Percentiles rank a stretch among this genome's conserved stretches.
Conservation (phyloP, 2,113 vertebrate genomes). For the Clarias magur region DNA sequence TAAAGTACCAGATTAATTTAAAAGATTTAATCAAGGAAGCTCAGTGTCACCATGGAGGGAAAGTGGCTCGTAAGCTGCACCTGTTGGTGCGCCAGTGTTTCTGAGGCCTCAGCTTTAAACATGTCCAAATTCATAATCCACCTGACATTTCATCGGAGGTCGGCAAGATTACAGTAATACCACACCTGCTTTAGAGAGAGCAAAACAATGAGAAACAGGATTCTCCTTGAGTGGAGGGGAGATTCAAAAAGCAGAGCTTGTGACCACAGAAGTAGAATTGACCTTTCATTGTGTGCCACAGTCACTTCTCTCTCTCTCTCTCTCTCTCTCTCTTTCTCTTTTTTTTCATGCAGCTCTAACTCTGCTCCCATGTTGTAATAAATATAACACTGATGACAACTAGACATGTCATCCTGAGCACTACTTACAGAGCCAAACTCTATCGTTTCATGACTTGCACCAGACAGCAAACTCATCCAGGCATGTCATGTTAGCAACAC, state of each 20-base stretch:
- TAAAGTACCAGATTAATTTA: not conserved
- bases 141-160: slow-evolving; percentile 49
- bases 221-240: not conserved
- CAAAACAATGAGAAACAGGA: slow-evolving; percentile 33
- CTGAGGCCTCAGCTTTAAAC: slow-evolving; percentile 6
- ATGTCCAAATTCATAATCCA: slow-evolving; percentile 45
- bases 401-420: slow-evolving; percentile 15
- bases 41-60: slow-evolving; percentile 10
- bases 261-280: slow-evolving; percentile 11
- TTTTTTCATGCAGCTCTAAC: not conserved
- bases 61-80: slow-evolving; percentile 5
- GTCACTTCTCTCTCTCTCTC: not conserved
- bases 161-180: slow-evolving; percentile 31
- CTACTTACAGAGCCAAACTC: not conserved
- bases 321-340: not conserved
- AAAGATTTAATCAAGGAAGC: not conserved
- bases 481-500: slow-evolving; percentile 1
- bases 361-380: not conserved
- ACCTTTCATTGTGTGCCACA: not conserved
- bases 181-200: not conserved
- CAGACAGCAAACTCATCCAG: not conserved
- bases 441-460: not conserved
- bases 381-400: slow-evolving; percentile 13
- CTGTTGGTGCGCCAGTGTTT: not conserved
- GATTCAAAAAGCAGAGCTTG: slow-evolving; percentile 8